Evolutionary conservation across 2,888 invertebrate genomes (phyloP), one percentile per base, ranked within the genome.

Genomic region (Linyphia triangularis): DNA sequence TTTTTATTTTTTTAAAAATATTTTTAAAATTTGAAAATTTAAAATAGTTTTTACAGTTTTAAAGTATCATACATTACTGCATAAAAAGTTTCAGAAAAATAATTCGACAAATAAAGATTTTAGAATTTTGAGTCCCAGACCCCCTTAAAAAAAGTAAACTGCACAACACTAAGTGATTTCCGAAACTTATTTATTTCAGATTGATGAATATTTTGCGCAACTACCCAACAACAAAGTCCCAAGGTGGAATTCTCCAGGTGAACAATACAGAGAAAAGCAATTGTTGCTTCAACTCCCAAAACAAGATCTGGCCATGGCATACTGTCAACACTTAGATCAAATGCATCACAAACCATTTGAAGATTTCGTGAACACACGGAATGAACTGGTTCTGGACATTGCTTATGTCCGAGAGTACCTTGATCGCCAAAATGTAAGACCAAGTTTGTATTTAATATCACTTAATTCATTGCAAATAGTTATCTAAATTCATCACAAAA

Each of bases 361-460:
- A 93, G 98, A 98, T 93, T 99, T 99, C 93, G 96, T 98, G 91
- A 95, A 97, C 75, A 96, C 97, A 81, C 95, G 99, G 78, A 99
- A 99, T 93, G 98, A 98, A 94, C 96, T 98, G 91, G 98, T 98
- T 59, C 94, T 99, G 92, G 99, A 99, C 93, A 97, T 99, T 92
- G 99, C 97, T 92, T 93, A 93, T 90, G 94, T 94, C 9, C 93
- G 93, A 85, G 93, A 93, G 65, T 92, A 92, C 57, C 89, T 89
- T 10, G 88, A 86, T 40, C 26, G 51, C 13, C 83, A 82, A 43
- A 78, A 84, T 57, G 90, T 90, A 79, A 89, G 89, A n/a, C n/a
- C n/a, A n/a, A n/a, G n/a, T n/a, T n/a, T n/a, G n/a, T n/a, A n/a
- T n/a, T n/a, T n/a, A n/a, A n/a, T n/a, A n/a, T n/a, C n/a, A n/a